Evolutionary conservation across 2,113 vertebrate genomes (phyloP).

Genomic region (Stercorarius parasiticus): DNA sequence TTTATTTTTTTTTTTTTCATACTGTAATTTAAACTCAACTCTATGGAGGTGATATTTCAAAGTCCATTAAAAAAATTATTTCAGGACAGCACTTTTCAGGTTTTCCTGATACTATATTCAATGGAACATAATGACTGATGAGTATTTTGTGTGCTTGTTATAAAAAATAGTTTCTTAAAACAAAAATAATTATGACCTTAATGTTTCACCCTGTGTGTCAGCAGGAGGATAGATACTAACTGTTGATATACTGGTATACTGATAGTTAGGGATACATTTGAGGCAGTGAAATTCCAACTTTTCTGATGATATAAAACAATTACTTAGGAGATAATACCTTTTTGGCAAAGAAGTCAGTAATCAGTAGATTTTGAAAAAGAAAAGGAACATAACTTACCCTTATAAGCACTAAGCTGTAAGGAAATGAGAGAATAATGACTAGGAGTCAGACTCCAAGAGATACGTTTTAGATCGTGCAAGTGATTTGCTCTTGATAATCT

Average conservation of each 20-base stretch:
- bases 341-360: not conserved
- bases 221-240: not conserved
- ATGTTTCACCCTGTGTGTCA: not conserved
- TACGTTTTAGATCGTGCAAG: not conserved
- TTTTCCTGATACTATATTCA: not conserved
- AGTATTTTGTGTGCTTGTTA: not conserved
- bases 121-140: not conserved
- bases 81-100: not conserved
- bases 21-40: not conserved
- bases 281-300: not conserved
- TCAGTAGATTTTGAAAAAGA: not conserved
- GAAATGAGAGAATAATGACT: not conserved
- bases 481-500: not conserved
- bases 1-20: accelerated
- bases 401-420: not conserved
- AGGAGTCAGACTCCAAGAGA: not conserved
- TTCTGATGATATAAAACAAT: not conserved
- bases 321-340: not conserved
- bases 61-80: not conserved
- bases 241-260: not conserved
- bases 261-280: not conserved
- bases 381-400: not conserved
- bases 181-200: not conserved
- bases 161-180: not conserved
- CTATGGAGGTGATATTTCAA: not conserved